Conservation (phyloP, 2,113 vertebrate genomes). For the Syrmaticus mikado region DNA sequence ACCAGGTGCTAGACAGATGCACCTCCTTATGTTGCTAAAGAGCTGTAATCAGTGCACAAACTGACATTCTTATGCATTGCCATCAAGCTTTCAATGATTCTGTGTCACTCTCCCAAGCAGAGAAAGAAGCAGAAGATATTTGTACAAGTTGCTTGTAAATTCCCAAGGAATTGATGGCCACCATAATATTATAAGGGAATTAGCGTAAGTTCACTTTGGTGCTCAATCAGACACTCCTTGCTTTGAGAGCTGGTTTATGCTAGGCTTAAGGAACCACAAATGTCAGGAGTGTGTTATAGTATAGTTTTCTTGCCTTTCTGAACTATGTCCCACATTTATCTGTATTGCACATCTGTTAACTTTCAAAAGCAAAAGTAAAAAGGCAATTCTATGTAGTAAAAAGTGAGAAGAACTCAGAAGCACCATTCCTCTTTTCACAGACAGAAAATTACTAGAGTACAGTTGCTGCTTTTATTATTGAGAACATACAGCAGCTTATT, state of each 20-base stretch:
- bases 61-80: neutral
- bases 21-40: neutral
- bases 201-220: constrained; percentile 30
- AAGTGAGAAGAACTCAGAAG: constrained; percentile 65
- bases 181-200: constrained; percentile 39
- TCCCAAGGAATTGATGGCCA: constrained; percentile 19
- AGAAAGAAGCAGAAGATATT: neutral
- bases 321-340: constrained; percentile 65
- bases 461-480: constrained; percentile 69
- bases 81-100: neutral
- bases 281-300: constrained; percentile 50
- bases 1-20: neutral
- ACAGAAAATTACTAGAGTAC: constrained; percentile 51
- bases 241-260: constrained; percentile 58
- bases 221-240: constrained; percentile 45
- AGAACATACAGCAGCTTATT: constrained; percentile 51
- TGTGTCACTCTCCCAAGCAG: neutral
- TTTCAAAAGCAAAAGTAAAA: constrained; percentile 73
- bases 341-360: constrained; percentile 64
- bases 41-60: neutral
- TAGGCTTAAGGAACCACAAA: constrained; percentile 57
- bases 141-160: constrained; percentile 39
- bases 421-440: constrained; percentile 34
- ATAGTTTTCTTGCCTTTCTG: constrained; percentile 41
- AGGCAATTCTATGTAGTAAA: constrained; percentile 9